Evolutionary conservation across 1,140 invertebrate genomes (phyloP).

Genomic region (Zaprionus nigranus): DNA sequence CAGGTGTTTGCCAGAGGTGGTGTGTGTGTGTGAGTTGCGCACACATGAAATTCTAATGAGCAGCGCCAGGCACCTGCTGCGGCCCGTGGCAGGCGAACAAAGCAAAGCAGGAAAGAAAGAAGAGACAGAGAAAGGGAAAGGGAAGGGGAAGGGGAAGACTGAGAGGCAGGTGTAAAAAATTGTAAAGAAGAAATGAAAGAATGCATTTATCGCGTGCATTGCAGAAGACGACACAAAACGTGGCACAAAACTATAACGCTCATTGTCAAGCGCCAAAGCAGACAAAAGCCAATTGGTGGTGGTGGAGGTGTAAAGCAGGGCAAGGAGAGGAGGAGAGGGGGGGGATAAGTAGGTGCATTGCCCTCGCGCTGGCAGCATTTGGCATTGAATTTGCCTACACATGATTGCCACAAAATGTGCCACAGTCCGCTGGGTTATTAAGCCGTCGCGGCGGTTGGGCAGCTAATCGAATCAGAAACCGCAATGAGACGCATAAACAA

Average conservation of each 20-base stretch:
- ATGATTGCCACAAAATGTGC: slow-evolving; percentile 23
- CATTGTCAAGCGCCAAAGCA: slow-evolving; percentile 3
- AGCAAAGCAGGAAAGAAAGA: neutral
- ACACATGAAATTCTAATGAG: slow-evolving; percentile 9
- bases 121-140: neutral
- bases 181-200: neutral
- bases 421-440: slow-evolving; percentile 2
- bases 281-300: slow-evolving; percentile 26
- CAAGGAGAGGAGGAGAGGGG: neutral
- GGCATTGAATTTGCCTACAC: slow-evolving; percentile 28
- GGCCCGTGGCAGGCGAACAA: neutral
- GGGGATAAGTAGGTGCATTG: neutral
- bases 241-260: slow-evolving; percentile 12
- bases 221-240: slow-evolving; percentile 1
- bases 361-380: neutral
- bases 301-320: neutral
- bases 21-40: neutral
- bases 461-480: slow-evolving; percentile 51
- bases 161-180: neutral
- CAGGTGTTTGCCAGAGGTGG: neutral
- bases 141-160: neutral
- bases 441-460: slow-evolving; percentile 24
- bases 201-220: slow-evolving; percentile 34
- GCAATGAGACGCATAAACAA: slow-evolving; percentile 31
- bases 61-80: slow-evolving; percentile 1